A percentile compares a stretch with the other conserved stretches of the same genome.
These are phyloP conservation scores for Synanthedon myopaeformis DNA, from an alignment of 2,888 invertebrate genomes.

Conservation along the genomic window DNA sequence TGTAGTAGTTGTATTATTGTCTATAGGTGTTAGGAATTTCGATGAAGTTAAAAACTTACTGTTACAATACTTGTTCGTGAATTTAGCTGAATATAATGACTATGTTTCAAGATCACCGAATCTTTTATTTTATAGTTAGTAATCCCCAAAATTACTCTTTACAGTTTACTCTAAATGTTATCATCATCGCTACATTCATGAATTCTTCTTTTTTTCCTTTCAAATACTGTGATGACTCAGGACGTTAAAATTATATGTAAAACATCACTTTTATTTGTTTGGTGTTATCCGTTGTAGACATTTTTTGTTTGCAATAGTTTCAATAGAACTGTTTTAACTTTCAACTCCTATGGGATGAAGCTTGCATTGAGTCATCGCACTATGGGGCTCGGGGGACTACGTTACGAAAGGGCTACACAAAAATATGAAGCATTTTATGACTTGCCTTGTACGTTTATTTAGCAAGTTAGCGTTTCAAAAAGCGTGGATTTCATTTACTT, in stretches of 20 bases:
- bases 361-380: slow-evolving; percentile 71
- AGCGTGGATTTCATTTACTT: no score
- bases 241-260: slow-evolving; percentile 13
- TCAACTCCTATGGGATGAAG: slow-evolving; percentile 56
- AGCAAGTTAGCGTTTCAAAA: no score
- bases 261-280: neutral
- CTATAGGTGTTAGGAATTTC: slow-evolving; percentile 38
- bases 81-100: slow-evolving; percentile 63
- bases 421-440: neutral
- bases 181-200: slow-evolving; percentile 48
- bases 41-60: slow-evolving; percentile 21
- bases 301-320: neutral
- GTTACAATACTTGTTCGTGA: slow-evolving; percentile 40
- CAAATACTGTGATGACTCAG: slow-evolving; percentile 68
- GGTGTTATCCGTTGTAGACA: neutral
- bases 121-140: slow-evolving; percentile 49
- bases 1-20: slow-evolving; percentile 22
- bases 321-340: slow-evolving; percentile 6
- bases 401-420: slow-evolving; percentile 21
- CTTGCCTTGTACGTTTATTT: neutral
- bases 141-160: slow-evolving; percentile 26
- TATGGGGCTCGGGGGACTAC: slow-evolving; percentile 52
- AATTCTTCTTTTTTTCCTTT: slow-evolving; percentile 26
- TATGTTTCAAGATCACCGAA: slow-evolving; percentile 58
- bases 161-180: slow-evolving; percentile 29